Base-by-base conservation (phyloP, 2,888 invertebrate genomes). In the Platypus cylindrus region DNA sequence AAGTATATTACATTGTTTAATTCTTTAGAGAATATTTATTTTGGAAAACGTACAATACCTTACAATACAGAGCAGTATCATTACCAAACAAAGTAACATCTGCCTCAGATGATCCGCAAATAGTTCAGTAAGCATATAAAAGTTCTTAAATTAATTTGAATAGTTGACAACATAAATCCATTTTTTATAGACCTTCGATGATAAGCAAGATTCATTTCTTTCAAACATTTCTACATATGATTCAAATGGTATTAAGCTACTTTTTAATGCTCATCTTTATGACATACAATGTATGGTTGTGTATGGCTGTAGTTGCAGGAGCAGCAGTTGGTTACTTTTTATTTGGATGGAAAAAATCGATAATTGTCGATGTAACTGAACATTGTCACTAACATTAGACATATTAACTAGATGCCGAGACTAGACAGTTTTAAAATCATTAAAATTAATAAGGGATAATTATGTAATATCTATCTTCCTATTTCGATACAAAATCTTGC, bases 211-310 rank as follows among this genome's bases (percentile, higher is more conserved):
- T 80, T 57, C 93, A 94, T 60, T 71, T 74, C 36, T 77, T 80
- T 62, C 93, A 94, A 64, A 91, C 93, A 11, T 62, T 78, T 30
- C 72, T 94, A 12, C 93, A 94, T 58, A 78, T 90, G 42, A 54
- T 93, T 13, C 93, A 93, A 65, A 85, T 94, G 54, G 72, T 87
- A 37, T 67, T 93, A 43, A 87, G 90, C 48, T 93, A 94, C 64
- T 79, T 91, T 63, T 70, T 94, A 31, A 94, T 94, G 94, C 66
- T 94, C 59, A 85, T 93, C 48, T 93, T 94, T 60, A 94, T 94
- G 94, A 93, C 93, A 1, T 94, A 89, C 71, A 94, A 94, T 58
- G 78, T 81, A 12, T 94, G 90, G 87, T 70, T 95, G 38, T 91
- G 91, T 59, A 59, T 86, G 30, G 86, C 90, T 1, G 85, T 93